Base-by-base conservation (phyloP, 2,797 vertebrate genomes). In the Lepus townsendii region DNA sequence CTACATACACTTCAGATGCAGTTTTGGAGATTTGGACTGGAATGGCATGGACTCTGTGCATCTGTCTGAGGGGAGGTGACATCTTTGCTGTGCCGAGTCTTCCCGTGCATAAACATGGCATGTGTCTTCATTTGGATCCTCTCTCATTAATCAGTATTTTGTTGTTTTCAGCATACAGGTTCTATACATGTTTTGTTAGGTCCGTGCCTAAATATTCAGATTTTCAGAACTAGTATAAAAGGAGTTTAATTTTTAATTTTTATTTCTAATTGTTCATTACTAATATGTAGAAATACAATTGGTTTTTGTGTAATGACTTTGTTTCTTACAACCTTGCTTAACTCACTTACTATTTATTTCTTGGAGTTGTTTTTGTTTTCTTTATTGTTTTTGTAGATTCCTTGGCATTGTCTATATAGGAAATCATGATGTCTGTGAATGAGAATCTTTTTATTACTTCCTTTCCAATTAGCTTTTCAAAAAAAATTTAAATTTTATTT, bases 1-100 rank as follows among this genome's bases (percentile, higher is more conserved):
- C 16, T 38, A 22, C 79, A 16, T 73, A 91, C 68, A n/a, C 62
- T 90, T 86, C 83, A 69, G 83, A 90, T 92, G n/a, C 10, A 77
- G 10, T 13, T 72, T 72, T 54, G 79, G 16, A 6, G 8, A 52
- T 76, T 96, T 73, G 76, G 9, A 47, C 42, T 79, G 4, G 5
- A n/a, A 26, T 75, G 54, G 14, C 7, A 5, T 75, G 42, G 75
- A 50, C 35, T 80, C 24, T 84, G 16, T 24, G 35, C 27, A 52
- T 79, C 12, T 72, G 2, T 72, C 69, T 76, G 47, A 63, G 77
- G 75, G 83, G 47, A 91, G 62, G 13, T 78, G 26, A 8, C n/a
- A 73, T 73, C 11, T 78, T 93, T 77, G 26, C 27, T 76, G 8
- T 52, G n/a, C 60, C 76, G 86, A 86, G 19, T 83, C 71, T 92